A percentile compares a stretch with the other conserved stretches of the same genome.
phyloP scores from a whole-genome alignment of 2,113 vertebrate species.

The Macrotis lagotis region DNA sequence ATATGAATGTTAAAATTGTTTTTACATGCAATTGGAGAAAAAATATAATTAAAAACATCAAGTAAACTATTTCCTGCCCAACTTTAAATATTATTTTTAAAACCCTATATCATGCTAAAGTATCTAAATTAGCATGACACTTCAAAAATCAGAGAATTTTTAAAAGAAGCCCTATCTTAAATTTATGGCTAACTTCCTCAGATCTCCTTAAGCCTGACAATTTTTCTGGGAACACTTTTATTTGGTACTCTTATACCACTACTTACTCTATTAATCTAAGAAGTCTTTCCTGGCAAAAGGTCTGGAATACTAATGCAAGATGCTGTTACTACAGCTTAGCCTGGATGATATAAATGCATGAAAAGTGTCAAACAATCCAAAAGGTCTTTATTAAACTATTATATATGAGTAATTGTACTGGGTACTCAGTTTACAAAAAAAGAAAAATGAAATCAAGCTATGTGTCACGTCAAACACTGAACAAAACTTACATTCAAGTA shows the following conservation, averaged over 20 bases:
- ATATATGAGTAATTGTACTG: no score
- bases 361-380: no score
- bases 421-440: no score
- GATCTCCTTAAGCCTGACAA: not conserved
- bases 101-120: not conserved
- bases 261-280: not conserved
- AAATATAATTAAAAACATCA: not conserved
- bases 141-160: not conserved
- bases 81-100: not conserved
- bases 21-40: no score
- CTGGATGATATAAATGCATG: no score
- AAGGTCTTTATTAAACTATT: no score
- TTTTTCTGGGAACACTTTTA: not conserved
- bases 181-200: not conserved
- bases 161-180: not conserved
- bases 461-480: no score
- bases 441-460: no score
- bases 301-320: no score
- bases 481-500: no score
- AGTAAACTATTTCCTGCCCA: not conserved
- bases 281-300: not conserved
- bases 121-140: not conserved
- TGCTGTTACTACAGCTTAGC: no score
- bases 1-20: no score
- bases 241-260: not conserved